phyloP scores from a whole-genome alignment of 1,140 invertebrate species.

The Glomeris maerens region DNA sequence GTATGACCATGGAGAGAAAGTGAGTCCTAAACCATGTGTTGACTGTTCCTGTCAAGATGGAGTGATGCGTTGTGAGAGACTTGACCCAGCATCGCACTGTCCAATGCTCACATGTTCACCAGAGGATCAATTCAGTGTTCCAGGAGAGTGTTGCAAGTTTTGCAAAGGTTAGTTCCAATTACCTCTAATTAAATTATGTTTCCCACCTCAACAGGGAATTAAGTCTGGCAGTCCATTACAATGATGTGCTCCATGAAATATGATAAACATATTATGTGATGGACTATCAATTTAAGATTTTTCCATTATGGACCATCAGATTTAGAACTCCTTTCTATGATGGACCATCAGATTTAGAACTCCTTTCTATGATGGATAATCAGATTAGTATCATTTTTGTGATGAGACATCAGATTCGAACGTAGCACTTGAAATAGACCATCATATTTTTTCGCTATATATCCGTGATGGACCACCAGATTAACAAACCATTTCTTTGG shows the following conservation, averaged over 20 bases:
- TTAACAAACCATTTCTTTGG: too few species aligned
- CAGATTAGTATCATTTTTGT: too few species aligned
- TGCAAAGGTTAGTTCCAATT: constrained; percentile 54
- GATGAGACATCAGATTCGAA: too few species aligned
- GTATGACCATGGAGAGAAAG: constrained; percentile 67
- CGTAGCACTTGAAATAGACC: too few species aligned
- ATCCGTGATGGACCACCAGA: too few species aligned
- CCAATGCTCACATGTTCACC: constrained; percentile 62
- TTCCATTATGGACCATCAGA: too few species aligned
- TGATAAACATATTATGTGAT: too few species aligned
- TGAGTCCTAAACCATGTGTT: constrained; percentile 46
- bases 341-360: too few species aligned
- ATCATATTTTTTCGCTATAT: too few species aligned
- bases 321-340: too few species aligned
- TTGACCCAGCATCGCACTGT: constrained; percentile 57
- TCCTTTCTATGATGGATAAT: too few species aligned
- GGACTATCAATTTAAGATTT: too few species aligned
- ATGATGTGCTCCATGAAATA: constrained; percentile 5
- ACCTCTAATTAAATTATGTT: neutral
- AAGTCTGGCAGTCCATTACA: neutral
- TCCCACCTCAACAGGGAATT: neutral
- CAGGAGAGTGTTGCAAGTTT: constrained; percentile 77
- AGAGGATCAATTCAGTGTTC: constrained; percentile 58
- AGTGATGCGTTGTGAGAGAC: constrained; percentile 56
- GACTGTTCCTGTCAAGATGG: constrained; percentile 64